Evolutionary conservation across 2,888 invertebrate genomes (phyloP).

Genomic region (Drosophila austrosaltans): DNA sequence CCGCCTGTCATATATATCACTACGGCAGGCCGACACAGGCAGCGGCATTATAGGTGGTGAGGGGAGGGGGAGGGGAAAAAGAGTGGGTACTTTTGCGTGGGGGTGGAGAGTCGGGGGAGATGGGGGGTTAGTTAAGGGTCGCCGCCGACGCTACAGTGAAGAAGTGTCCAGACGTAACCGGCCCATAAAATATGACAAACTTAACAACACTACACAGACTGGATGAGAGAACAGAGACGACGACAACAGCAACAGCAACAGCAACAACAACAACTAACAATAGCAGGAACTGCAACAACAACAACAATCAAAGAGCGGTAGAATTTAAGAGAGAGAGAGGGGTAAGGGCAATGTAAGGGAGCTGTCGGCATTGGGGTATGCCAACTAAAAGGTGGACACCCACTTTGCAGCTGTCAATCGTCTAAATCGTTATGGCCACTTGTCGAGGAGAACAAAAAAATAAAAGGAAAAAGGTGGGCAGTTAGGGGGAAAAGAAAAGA

Average conservation of each 20-base stretch:
- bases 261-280: conserved; percentile 33
- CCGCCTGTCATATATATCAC: conserved; percentile 74
- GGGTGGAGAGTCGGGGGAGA: neutral
- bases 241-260: conserved; percentile 51
- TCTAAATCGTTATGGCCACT: conserved; percentile 73
- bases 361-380: conserved; percentile 57
- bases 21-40: conserved; percentile 39
- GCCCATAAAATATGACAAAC: conserved; percentile 73
- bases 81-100: conserved; percentile 17
- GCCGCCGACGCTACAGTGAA: conserved; percentile 17
- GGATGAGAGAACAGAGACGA: conserved; percentile 58
- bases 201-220: conserved; percentile 59
- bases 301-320: conserved; percentile 20
- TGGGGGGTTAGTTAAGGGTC: conserved; percentile 3
- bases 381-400: conserved; percentile 58
- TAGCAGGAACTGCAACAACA: conserved; percentile 9
- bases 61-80: conserved; percentile 13
- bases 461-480: neutral
- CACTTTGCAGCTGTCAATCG: conserved; percentile 74
- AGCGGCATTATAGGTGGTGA: too few species aligned
- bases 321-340: neutral
- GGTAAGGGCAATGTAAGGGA: conserved; percentile 15
- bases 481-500: neutral
- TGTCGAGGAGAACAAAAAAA: conserved; percentile 43
- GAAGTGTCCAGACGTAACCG: conserved; percentile 57